phyloP scores from a whole-genome alignment of 2,888 invertebrate species.

The Drosophila meridiana region DNA sequence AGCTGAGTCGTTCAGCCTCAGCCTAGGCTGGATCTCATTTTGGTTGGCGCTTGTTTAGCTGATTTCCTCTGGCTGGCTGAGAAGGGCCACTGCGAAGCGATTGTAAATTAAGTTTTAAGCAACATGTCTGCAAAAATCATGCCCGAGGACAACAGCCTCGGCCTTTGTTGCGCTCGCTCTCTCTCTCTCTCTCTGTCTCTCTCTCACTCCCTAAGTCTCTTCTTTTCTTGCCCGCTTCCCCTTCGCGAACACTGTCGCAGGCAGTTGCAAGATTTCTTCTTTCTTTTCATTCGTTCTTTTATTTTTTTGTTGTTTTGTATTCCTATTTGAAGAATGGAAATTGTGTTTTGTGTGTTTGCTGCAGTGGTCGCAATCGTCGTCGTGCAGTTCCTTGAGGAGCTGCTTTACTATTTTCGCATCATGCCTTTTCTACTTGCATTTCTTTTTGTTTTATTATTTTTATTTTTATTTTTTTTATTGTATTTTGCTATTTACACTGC shows the following conservation, averaged over 20 bases:
- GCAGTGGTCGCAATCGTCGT: slow-evolving; percentile 62
- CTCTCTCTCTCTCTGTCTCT: background rate
- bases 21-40: slow-evolving; percentile 58
- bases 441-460: slow-evolving; percentile 60
- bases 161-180: slow-evolving; percentile 10
- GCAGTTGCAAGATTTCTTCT: slow-evolving; percentile 64
- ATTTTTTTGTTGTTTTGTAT: slow-evolving; percentile 27
- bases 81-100: slow-evolving; percentile 58
- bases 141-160: slow-evolving; percentile 69
- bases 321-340: slow-evolving; percentile 79
- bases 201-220: background rate
- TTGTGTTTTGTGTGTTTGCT: slow-evolving; percentile 80
- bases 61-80: slow-evolving; percentile 53
- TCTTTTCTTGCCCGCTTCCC: background rate
- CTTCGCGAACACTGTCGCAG: slow-evolving; percentile 60
- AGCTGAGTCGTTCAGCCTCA: slow-evolving; percentile 15
- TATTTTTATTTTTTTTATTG: slow-evolving; percentile 54
- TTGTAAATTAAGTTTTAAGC: slow-evolving; percentile 81
- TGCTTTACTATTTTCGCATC: slow-evolving; percentile 44
- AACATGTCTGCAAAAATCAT: slow-evolving; percentile 81
- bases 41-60: slow-evolving; percentile 49
- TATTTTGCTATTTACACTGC: slow-evolving; percentile 76
- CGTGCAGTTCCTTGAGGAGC: slow-evolving; percentile 70
- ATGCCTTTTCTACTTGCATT: slow-evolving; percentile 27
- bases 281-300: slow-evolving; percentile 10